Base-by-base conservation (phyloP, 2,888 invertebrate genomes). In the Temnothorax ravouxi region DNA sequence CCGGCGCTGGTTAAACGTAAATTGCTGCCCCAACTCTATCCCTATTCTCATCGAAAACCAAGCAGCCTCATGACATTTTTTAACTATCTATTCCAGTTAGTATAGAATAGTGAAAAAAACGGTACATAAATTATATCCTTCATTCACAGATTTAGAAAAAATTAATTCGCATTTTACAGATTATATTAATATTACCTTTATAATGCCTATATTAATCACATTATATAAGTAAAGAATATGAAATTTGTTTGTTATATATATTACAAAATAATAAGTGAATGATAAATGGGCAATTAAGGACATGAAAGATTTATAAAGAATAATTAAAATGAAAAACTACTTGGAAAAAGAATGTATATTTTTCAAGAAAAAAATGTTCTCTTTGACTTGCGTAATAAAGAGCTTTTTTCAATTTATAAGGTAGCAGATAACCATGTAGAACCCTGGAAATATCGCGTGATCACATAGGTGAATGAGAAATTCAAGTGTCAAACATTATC, bases 1-100 rank as follows among this genome's bases (percentile, higher is more conserved):
- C 89, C 88, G 89, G 86, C 89, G 90, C 91, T 93, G 93, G 92
- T 93, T 92, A 92, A 94, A 92, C 93, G 93, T 91, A 93, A 93
- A 93, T 93, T 92, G 92, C 92, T 88, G 88, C 88, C 90, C 89
- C 83, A 91, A 91, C 88, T 76, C 67, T 88, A 84, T 86, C 66
- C 74, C 66, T 59, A 18, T 56, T 79, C 21, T 41, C 85, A 74
- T 72, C 83, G 75, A 84, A 75, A 86, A 75, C 82, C 77, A 47
- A 41, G 62, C 61, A 75, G 50, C 44, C 71, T 44, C 56, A 4
- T 56, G 47, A 75, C 25, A 34, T 62, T 62, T 62, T 82, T 61
- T 54, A 29, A 61, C 41, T 74, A 50, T 66, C 29, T 44, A 41
- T 41, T 15, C 47, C 47, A 47, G 66, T 75, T 50, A 50, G 41